These are phyloP conservation scores for Myoxocephalus aenaeus DNA, from an alignment of 2,797 vertebrate genomes.

Conservation along the genomic window DNA sequence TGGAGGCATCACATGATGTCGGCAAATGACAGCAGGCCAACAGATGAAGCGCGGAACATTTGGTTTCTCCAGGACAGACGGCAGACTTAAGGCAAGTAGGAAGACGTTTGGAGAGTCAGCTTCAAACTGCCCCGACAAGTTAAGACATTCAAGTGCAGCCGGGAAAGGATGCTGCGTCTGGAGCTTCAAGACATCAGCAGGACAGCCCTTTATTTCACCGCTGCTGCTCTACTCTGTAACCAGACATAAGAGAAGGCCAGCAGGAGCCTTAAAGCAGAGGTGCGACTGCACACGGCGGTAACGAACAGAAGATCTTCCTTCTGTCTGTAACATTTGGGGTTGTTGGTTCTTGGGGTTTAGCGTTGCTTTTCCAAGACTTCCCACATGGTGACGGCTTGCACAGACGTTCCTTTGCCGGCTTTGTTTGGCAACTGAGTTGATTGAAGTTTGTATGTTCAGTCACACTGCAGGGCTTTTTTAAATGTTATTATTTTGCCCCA, in stretches of 20 bases:
- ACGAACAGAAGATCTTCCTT: not conserved
- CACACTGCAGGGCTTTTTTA: not conserved
- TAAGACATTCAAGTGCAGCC: not conserved
- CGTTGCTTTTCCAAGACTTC: not conserved
- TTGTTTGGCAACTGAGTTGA: slow-evolving; percentile 22
- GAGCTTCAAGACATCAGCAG: slow-evolving; percentile 27
- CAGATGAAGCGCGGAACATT: not conserved
- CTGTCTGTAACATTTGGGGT: not conserved
- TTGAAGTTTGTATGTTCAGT: not conserved
- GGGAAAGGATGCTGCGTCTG: slow-evolving; percentile 37
- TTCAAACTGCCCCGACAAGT: not conserved
- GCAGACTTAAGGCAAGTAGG: not conserved
- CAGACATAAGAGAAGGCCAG: slow-evolving; percentile 8
- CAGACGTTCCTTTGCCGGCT: not conserved
- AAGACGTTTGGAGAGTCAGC: not conserved
- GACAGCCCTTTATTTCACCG: slow-evolving; percentile 25
- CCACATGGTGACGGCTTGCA: slow-evolving; percentile 2
- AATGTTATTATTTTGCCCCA: not conserved
- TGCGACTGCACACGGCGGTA: not conserved
- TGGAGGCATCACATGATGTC: slow-evolving; percentile 57
- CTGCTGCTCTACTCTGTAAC: slow-evolving; percentile 24
- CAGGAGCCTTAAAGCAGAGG: slow-evolving; percentile 1
- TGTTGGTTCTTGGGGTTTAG: not conserved
- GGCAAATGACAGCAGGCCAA: not conserved
- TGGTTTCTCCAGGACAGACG: not conserved